Conservation (phyloP, 2,113 vertebrate genomes). For the Syngnathus typhle region DNA sequence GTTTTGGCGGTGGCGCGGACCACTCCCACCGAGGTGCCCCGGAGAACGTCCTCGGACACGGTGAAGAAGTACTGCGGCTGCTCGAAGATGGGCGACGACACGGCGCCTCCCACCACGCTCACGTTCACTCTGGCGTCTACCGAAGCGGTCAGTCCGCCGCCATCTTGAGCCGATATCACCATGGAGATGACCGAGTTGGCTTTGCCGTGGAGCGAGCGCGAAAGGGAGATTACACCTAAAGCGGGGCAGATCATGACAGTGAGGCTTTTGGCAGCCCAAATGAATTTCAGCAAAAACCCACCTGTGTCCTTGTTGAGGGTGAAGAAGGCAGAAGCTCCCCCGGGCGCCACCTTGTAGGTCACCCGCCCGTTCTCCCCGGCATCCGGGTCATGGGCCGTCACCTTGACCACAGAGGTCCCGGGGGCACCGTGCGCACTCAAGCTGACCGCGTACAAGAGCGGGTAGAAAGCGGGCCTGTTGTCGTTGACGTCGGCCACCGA, state of each 20-base stretch:
- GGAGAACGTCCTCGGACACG: slow-evolving; percentile 79
- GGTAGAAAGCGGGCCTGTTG: slow-evolving; percentile 89
- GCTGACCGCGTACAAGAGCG: slow-evolving; percentile 84
- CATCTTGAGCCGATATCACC: slow-evolving; percentile 84
- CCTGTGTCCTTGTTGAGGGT: slow-evolving; percentile 91
- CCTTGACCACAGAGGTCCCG: slow-evolving; percentile 84
- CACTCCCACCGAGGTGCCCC: slow-evolving; percentile 78
- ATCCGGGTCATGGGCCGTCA: slow-evolving; percentile 88
- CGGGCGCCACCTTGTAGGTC: slow-evolving; percentile 78
- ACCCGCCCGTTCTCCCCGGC: slow-evolving; percentile 81
- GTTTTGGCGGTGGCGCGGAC: slow-evolving; percentile 75
- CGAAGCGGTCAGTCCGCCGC: slow-evolving; percentile 80
- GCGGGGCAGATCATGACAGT: background rate
- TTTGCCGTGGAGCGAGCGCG: slow-evolving; percentile 82
- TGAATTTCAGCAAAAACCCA: slow-evolving; percentile 29
- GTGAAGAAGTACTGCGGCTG: slow-evolving; percentile 91
- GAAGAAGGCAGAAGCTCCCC: slow-evolving; percentile 82
- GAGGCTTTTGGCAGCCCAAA: background rate
- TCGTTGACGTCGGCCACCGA: slow-evolving; percentile 88
- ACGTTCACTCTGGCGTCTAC: slow-evolving; percentile 84
- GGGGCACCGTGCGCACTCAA: slow-evolving; percentile 88
- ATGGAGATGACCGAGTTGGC: slow-evolving; percentile 85
- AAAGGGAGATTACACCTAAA: slow-evolving; percentile 85
- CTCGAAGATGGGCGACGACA: slow-evolving; percentile 84
- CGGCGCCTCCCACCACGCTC: slow-evolving; percentile 84